These are phyloP conservation scores for Tenualosa thibaudeaui DNA, from an alignment of 2,797 vertebrate species.

Conservation along the genomic window DNA sequence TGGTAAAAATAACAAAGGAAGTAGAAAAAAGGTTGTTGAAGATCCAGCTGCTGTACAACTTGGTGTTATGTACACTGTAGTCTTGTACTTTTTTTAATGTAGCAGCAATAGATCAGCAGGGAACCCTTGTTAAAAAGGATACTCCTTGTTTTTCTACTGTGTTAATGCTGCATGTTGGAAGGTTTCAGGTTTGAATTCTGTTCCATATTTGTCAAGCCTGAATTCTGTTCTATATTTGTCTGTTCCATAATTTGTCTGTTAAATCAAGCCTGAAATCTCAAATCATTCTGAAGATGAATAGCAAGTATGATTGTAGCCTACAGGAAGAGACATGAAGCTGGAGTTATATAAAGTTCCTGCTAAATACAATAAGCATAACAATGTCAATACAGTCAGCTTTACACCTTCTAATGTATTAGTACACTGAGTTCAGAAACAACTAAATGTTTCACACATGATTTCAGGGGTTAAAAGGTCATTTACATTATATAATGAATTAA, in stretches of 20 bases:
- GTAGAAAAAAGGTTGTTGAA: constrained; percentile 10
- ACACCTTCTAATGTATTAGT: neutral
- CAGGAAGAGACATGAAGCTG: too few relatives aligned
- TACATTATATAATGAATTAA: neutral
- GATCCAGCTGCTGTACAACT: neutral
- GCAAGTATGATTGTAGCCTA: too few relatives aligned
- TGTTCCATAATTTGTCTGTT: neutral
- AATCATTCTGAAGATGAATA: neutral
- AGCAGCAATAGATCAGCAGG: too few relatives aligned
- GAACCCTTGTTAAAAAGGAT: neutral
- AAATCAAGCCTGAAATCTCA: neutral
- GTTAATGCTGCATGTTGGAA: neutral
- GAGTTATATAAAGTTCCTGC: too few relatives aligned
- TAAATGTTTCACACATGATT: neutral
- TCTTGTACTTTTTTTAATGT: too few relatives aligned
- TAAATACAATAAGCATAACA: neutral
- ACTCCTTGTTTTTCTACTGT: neutral
- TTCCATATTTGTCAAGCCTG: neutral
- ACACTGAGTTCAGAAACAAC: neutral
- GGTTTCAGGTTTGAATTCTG: neutral
- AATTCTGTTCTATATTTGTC: neutral
- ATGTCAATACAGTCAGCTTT: neutral
- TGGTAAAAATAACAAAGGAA: constrained; percentile 34
- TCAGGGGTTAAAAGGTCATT: neutral
- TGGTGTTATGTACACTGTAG: too few relatives aligned